phyloP scores from a whole-genome alignment of 2,888 invertebrate species.

The Ichneumon xanthorius region DNA sequence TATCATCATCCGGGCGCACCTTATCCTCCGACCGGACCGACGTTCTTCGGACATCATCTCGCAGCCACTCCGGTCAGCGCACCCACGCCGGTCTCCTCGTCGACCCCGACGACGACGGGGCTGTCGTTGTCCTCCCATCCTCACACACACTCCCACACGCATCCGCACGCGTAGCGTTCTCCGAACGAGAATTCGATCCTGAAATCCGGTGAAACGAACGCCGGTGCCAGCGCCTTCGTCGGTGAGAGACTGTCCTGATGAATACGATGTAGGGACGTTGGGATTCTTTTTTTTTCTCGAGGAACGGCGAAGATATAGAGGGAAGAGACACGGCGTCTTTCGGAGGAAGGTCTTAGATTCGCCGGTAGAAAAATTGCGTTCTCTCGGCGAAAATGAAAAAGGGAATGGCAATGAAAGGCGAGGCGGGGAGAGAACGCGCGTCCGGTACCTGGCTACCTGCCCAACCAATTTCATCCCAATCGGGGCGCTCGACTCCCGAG shows the following conservation, averaged over 20 bases:
- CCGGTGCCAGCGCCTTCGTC: conserved; percentile 50
- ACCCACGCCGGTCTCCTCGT: conserved; percentile 75
- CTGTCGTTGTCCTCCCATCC: conserved; percentile 78
- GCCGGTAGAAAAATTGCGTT: conserved; percentile 22
- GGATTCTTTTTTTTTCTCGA: too few relatives aligned
- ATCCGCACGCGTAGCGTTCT: conserved; percentile 84
- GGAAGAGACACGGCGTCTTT: neutral
- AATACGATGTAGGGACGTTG: neutral
- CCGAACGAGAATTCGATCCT: conserved; percentile 49
- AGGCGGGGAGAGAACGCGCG: conserved; percentile 46
- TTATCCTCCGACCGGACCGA: conserved; percentile 80
- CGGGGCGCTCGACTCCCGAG: conserved; percentile 17
- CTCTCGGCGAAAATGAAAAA: conserved; percentile 13
- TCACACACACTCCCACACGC: conserved; percentile 79
- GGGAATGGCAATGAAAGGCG: conserved; percentile 19
- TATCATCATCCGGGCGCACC: conserved; percentile 82
- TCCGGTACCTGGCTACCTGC: conserved; percentile 63
- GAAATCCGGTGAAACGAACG: conserved; percentile 30
- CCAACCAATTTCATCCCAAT: conserved; percentile 38
- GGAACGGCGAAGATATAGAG: neutral
- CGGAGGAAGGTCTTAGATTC: neutral
- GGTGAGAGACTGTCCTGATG: conserved; percentile 54
- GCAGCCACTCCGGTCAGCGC: conserved; percentile 73
- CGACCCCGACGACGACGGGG: conserved; percentile 79
- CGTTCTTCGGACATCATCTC: conserved; percentile 83